Conservation (phyloP, 2,113 vertebrate genomes). For the Nerophis ophidion region DNA sequence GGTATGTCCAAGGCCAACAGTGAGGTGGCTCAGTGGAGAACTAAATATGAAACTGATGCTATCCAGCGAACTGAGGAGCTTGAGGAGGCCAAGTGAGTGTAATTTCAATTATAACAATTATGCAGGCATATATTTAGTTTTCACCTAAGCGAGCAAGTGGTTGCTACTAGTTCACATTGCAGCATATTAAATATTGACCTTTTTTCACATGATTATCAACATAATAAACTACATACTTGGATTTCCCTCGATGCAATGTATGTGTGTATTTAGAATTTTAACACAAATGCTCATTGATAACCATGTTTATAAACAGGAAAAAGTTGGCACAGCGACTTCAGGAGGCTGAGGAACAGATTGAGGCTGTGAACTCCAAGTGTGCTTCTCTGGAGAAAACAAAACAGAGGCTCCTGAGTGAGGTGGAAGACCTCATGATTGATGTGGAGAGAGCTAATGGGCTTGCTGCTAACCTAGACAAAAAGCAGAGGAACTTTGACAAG, state of each 20-base stretch:
- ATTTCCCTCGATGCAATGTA: neutral
- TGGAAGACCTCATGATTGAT: constrained; percentile 63
- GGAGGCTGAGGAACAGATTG: constrained; percentile 54
- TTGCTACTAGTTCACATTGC: too few species aligned
- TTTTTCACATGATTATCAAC: neutral
- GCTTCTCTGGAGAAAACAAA: constrained; percentile 62
- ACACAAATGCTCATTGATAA: neutral
- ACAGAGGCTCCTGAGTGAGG: constrained; percentile 58
- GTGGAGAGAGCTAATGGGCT: constrained; percentile 53
- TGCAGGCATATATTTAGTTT: neutral
- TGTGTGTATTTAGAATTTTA: too few species aligned
- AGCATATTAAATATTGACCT: too few species aligned
- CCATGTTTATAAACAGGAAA: constrained; percentile 22
- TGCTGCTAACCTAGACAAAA: constrained; percentile 57
- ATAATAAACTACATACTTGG: neutral
- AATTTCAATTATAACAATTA: neutral
- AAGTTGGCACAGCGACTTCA: constrained; percentile 54
- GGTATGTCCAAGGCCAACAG: constrained; percentile 69
- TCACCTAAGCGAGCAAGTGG: neutral
- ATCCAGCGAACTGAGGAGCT: constrained; percentile 83
- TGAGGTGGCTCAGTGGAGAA: constrained; percentile 77
- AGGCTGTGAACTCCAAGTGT: constrained; percentile 57
- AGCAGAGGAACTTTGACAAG: constrained; percentile 60
- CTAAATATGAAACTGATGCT: constrained; percentile 80
- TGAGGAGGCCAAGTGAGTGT: constrained; percentile 78